Conservation (phyloP, 2,113 vertebrate genomes). For the Hiodon alosoides region DNA sequence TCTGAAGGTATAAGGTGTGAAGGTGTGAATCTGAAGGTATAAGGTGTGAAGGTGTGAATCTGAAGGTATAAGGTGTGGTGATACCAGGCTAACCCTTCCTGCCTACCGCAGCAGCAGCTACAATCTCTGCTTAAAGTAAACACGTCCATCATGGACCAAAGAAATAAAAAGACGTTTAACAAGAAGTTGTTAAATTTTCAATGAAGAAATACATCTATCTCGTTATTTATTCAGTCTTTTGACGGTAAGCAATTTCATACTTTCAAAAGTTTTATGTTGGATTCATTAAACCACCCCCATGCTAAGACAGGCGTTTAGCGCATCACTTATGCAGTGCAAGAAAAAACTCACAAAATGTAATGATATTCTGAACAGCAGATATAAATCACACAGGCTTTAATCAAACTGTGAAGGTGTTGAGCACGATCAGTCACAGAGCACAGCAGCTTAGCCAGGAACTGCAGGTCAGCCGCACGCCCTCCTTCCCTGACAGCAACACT, state of each 20-base stretch:
- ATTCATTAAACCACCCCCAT: constrained; percentile 27
- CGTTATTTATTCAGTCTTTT: constrained; percentile 36
- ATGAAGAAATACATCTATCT: constrained; percentile 19
- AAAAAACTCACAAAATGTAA: constrained; percentile 38
- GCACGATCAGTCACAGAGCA: constrained; percentile 62
- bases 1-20: no score
- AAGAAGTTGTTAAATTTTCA: constrained; percentile 36
- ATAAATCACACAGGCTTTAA: constrained; percentile 66
- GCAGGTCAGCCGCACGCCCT: constrained; percentile 13
- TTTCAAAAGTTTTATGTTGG: constrained; percentile 37
- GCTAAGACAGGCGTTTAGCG: constrained; percentile 2
- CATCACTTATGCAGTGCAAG: constrained; percentile 4
- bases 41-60: no score
- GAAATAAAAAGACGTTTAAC: constrained; percentile 38
- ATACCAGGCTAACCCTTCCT: no score
- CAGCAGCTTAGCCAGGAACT: no score
- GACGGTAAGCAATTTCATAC: constrained; percentile 30
- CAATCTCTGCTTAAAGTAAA: constrained; percentile 48
- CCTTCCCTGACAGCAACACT: constrained; percentile 34
- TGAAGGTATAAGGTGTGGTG: no score
- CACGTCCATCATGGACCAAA: constrained; percentile 59
- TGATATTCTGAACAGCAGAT: constrained; percentile 54
- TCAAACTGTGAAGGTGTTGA: constrained; percentile 55
- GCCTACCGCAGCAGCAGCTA: constrained; percentile 36
- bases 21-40: no score